phyloP scores from a whole-genome alignment of 2,888 invertebrate species.

The Cacoxenus indagator region DNA sequence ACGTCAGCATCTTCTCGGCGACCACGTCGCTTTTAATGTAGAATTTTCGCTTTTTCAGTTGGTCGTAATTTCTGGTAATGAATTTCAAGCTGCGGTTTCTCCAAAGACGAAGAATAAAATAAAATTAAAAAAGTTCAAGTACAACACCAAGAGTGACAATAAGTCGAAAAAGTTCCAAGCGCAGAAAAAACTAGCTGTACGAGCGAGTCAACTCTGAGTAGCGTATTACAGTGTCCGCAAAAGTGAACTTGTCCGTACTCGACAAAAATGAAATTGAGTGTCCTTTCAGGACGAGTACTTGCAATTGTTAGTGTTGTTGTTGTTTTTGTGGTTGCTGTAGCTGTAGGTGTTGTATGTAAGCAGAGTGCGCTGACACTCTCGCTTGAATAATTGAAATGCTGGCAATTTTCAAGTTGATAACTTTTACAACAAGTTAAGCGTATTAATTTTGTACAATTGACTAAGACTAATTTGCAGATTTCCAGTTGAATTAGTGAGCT shows the following conservation, averaged over 20 bases:
- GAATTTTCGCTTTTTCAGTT: neutral
- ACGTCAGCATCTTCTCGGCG: neutral
- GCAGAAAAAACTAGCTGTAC: too few species aligned
- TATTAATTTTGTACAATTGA: neutral
- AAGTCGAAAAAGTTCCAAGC: neutral
- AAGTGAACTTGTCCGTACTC: neutral
- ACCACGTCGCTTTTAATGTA: neutral
- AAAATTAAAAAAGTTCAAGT: neutral
- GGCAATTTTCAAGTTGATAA: neutral
- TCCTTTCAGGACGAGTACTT: neutral
- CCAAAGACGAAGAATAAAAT: neutral
- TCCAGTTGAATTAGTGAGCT: neutral
- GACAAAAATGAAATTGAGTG: neutral
- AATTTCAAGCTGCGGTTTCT: conserved; percentile 1
- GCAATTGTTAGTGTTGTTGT: neutral
- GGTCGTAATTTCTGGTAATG: conserved; percentile 7
- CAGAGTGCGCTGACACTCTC: neutral
- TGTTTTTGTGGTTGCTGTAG: neutral
- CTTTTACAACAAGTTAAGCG: neutral
- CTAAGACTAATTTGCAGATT: conserved; percentile 12
- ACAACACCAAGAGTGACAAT: neutral
- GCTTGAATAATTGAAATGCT: neutral
- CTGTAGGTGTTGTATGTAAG: neutral
- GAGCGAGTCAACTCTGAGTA: too few species aligned
- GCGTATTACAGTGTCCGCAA: neutral